Base-by-base conservation (phyloP, 1,140 invertebrate species). In the Propsilocerus akamusi region DNA sequence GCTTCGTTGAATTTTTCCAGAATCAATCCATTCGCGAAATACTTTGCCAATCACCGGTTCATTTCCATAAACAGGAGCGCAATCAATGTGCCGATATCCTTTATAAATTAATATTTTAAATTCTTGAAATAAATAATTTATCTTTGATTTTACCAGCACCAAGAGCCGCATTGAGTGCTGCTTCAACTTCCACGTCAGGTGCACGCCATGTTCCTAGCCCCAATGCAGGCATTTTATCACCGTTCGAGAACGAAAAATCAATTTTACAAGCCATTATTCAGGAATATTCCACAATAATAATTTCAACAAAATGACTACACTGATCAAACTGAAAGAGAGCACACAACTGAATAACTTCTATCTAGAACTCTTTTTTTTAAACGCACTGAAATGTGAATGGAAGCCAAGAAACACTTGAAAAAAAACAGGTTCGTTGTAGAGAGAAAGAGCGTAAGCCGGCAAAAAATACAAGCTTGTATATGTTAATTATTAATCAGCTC, bases 161-260 rank as follows among this genome's bases (percentile, higher is more conserved):
- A 50, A 77, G 57, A 3, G 74, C 85, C 49, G 66, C 65, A 46
- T 76, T 73, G 0, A 89, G 68, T 24, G 77, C 80, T 14, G 58
- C 57, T 63, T 83, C 78, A 51, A 86, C 73, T 62, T 84, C 79
- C 58, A 79, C 74, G 49, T 78, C 68, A 49, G 77, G 74, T 37
- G 80, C 76, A 72, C 83, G 80, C 82, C 82, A 87, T 52, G 83
- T 86, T 49, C 84, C 83, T 54, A 85, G 72, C 30, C 84, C 83
- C 37, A 88, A 62, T 52, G 73, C 70, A 0, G 84, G 83, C 78
- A 86, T 86, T 54, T 77, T 63, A 54, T 69, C 61, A 14, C 68
- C 70, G 58, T 63, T 65, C 48, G 61, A 61, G 0, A 65, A 56
- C 4, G 55, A 60, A 26, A 65, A 53, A 47, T 54, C 61, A 46